These are phyloP conservation scores for Trissonchulus latispiculum DNA, from an alignment of 2,888 invertebrate genomes.

Conservation along the genomic window DNA sequence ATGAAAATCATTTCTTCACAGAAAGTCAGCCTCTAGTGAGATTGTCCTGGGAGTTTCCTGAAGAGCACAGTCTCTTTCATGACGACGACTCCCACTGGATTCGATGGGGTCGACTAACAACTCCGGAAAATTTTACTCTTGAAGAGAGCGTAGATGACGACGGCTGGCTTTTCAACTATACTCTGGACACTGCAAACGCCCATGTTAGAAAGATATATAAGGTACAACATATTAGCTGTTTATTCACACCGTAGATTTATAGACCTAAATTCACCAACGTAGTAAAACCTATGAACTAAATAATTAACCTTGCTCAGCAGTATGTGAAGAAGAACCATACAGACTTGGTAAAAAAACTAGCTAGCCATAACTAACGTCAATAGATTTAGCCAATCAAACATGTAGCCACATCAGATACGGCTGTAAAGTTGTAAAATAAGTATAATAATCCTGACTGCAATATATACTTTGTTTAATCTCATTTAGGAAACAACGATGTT, in stretches of 20 bases:
- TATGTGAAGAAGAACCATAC: too few relatives aligned
- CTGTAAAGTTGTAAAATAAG: too few relatives aligned
- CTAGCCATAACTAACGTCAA: too few relatives aligned
- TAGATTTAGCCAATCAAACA: too few relatives aligned
- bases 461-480: background rate
- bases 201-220: background rate
- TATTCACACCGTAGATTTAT: background rate
- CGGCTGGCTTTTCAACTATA: background rate
- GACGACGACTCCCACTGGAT: background rate
- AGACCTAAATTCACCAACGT: too few relatives aligned
- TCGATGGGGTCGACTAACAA: background rate
- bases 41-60: background rate
- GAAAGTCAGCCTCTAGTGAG: background rate
- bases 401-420: background rate
- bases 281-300: too few relatives aligned
- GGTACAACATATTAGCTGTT: background rate
- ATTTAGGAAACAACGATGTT: background rate
- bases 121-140: background rate
- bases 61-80: background rate
- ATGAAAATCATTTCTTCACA: background rate
- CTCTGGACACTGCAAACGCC: background rate
- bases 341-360: too few relatives aligned
- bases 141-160: background rate
- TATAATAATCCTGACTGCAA: too few relatives aligned
- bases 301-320: too few relatives aligned